Conservation (phyloP, 2,888 invertebrate genomes). For the Xestobium rufovillosum region DNA sequence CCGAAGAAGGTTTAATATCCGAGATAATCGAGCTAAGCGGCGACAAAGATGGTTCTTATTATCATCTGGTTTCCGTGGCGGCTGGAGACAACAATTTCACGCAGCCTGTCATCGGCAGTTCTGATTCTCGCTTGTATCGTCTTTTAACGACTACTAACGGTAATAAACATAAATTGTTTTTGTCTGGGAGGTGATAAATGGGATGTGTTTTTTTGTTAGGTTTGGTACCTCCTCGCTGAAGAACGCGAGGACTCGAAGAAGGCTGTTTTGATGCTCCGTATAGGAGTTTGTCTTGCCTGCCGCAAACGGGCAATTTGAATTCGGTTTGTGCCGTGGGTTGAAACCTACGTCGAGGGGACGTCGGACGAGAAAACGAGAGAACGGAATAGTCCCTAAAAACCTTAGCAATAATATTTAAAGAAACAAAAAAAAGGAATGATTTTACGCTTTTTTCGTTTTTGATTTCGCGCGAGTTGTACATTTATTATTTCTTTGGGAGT, state of each 20-base stretch:
- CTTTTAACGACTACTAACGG: slow-evolving; percentile 38
- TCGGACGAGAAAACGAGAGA: slow-evolving; percentile 3
- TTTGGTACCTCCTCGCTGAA: slow-evolving; percentile 38
- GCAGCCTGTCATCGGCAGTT: slow-evolving; percentile 20
- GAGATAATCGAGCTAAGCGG: slow-evolving; percentile 17
- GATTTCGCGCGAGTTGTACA: too few species aligned
- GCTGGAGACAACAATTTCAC: slow-evolving; percentile 4
- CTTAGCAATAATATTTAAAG: slow-evolving; percentile 2
- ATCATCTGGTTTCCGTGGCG: slow-evolving; percentile 24
- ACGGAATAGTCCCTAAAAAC: neutral
- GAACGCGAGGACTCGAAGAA: slow-evolving; percentile 16
- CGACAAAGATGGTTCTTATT: slow-evolving; percentile 22
- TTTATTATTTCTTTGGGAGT: too few species aligned
- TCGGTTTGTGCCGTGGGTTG: slow-evolving; percentile 33
- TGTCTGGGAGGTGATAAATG: slow-evolving; percentile 2
- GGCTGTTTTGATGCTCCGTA: slow-evolving; percentile 27
- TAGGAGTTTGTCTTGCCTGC: slow-evolving; percentile 25
- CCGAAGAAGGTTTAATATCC: slow-evolving; percentile 20
- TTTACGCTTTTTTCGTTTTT: too few species aligned
- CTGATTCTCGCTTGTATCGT: slow-evolving; percentile 37
- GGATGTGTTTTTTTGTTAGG: slow-evolving; percentile 24
- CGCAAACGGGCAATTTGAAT: slow-evolving; percentile 24
- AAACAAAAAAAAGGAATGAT: too few species aligned
- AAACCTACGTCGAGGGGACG: slow-evolving; percentile 34
- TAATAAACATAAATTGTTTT: slow-evolving; percentile 20